Conservation (phyloP, 2,888 invertebrate species). For the Sthenelais limicola region DNA sequence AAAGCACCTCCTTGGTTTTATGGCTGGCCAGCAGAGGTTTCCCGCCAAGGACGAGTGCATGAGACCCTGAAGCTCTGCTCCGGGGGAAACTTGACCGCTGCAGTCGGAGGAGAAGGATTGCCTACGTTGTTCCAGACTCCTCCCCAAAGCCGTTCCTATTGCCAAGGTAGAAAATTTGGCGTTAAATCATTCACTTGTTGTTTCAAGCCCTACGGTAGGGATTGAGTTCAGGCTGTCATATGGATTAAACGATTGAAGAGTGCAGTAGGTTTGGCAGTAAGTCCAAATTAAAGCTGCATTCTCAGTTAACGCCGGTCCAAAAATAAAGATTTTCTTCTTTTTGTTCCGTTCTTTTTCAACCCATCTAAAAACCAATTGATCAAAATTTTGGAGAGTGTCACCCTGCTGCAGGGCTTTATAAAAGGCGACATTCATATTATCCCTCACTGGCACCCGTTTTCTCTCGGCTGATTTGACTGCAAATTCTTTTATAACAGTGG, state of each 20-base stretch:
- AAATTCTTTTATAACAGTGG: too few relatives aligned
- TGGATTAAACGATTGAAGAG: too few relatives aligned
- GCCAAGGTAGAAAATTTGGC: neutral
- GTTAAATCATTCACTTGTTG: neutral
- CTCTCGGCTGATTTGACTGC: too few relatives aligned
- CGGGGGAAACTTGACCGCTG: constrained; percentile 14
- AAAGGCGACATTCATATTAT: neutral
- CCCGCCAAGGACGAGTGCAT: constrained; percentile 39
- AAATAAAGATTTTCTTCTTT: too few relatives aligned
- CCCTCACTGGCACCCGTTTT: too few relatives aligned
- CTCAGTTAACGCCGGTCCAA: too few relatives aligned
- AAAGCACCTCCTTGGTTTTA: constrained; percentile 38
- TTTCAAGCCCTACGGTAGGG: too few relatives aligned
- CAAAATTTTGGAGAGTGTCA: neutral
- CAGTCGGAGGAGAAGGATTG: constrained; percentile 22
- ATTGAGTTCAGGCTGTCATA: too few relatives aligned
- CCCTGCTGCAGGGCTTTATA: neutral
- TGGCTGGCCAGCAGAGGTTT: constrained; percentile 12
- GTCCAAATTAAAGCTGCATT: too few relatives aligned
- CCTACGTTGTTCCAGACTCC: constrained; percentile 23
- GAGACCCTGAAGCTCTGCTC: constrained; percentile 27
- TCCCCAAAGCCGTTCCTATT: constrained; percentile 18
- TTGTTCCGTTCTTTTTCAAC: too few relatives aligned
- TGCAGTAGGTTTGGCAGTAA: too few relatives aligned
- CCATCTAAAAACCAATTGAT: too few relatives aligned